These are phyloP conservation scores for Meiosimyza decipiens DNA, from an alignment of 2,888 invertebrate species.

Conservation along the genomic window DNA sequence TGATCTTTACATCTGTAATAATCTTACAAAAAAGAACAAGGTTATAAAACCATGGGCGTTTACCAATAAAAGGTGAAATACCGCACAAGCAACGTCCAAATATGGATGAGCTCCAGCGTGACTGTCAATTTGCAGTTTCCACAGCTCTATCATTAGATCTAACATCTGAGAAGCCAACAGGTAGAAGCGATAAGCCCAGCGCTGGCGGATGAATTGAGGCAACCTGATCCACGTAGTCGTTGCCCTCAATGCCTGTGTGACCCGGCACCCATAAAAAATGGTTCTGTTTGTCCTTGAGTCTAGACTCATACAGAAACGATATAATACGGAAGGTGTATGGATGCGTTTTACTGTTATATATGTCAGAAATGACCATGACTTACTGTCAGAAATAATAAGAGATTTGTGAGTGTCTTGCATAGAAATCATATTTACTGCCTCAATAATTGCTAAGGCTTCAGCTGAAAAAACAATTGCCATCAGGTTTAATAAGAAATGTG, in stretches of 20 bases:
- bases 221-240: neutral
- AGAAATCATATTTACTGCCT: too few species aligned
- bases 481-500: too few species aligned
- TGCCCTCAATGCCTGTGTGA: constrained; percentile 18
- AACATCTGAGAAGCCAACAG: too few species aligned
- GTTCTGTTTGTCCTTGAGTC: neutral
- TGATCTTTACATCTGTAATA: neutral
- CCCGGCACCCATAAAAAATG: neutral
- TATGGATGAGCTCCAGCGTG: neutral
- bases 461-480: too few species aligned
- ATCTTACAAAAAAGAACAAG: neutral
- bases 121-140: neutral
- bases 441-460: too few species aligned
- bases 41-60: neutral
- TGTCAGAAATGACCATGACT: neutral
- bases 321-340: constrained; percentile 17
- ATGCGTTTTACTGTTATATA: constrained; percentile 22
- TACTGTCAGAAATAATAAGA: too few species aligned
- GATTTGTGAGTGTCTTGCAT: too few species aligned
- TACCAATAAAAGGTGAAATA: neutral
- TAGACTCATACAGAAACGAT: neutral
- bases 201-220: neutral
- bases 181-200: too few species aligned
- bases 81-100: neutral
- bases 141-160: too few species aligned